These are phyloP conservation scores for Galemys pyrenaicus DNA, from an alignment of 2,113 vertebrate species.

Conservation along the genomic window DNA sequence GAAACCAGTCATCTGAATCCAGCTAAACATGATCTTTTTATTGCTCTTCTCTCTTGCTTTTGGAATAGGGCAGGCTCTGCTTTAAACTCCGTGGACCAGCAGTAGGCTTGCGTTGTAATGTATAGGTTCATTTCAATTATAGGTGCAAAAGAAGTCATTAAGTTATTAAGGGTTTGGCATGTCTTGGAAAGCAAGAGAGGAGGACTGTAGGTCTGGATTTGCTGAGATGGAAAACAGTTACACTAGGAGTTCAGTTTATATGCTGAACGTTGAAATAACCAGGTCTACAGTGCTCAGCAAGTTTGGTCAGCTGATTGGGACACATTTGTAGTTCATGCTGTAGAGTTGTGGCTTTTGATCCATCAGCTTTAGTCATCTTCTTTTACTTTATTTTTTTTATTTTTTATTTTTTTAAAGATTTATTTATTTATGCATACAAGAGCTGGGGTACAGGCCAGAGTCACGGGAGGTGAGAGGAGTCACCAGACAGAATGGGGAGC, in stretches of 20 bases:
- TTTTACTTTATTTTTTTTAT: constrained; percentile 20
- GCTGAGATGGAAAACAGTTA: neutral
- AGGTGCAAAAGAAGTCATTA: constrained; percentile 4
- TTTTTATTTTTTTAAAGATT: too few relatives aligned
- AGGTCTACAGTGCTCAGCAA: neutral
- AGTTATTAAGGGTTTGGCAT: constrained; percentile 39
- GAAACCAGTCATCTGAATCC: neutral
- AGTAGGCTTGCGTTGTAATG: constrained; percentile 12
- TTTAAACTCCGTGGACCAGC: neutral
- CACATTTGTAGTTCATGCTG: neutral
- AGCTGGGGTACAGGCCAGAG: too few relatives aligned
- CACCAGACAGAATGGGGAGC: too few relatives aligned
- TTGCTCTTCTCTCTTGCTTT: neutral
- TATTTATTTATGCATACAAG: too few relatives aligned
- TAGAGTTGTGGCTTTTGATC: neutral
- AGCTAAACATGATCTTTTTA: constrained; percentile 2
- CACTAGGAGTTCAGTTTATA: neutral
- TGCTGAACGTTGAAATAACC: neutral
- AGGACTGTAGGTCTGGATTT: constrained; percentile 25
- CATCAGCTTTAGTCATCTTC: constrained; percentile 15
- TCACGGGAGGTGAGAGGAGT: too few relatives aligned
- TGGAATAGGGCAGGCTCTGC: neutral
- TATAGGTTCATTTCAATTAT: constrained; percentile 14
- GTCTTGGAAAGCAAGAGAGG: neutral
- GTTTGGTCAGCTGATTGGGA: neutral